phyloP scores from a whole-genome alignment of 2,113 vertebrate genomes.

The Thunnus thynnus region DNA sequence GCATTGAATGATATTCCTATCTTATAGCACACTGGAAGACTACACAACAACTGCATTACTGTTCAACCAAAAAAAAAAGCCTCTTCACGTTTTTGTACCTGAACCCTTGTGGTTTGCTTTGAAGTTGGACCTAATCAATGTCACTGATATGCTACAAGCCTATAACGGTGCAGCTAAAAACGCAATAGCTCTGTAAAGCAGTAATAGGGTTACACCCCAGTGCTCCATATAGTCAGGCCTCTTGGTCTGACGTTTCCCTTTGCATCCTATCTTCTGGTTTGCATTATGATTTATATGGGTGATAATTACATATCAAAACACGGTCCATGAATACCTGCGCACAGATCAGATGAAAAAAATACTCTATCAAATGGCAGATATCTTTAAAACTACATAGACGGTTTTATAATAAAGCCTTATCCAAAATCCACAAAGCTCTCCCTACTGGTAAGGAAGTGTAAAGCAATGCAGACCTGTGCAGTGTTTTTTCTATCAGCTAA shows the following conservation, averaged over 20 bases:
- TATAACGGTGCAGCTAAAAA: slow-evolving; percentile 68
- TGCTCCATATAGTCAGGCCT: slow-evolving; percentile 60
- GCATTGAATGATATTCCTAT: background rate
- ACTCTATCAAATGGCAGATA: background rate
- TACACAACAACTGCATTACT: background rate
- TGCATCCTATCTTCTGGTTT: slow-evolving; percentile 36
- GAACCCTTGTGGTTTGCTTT: slow-evolving; percentile 31
- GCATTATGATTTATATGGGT: slow-evolving; percentile 6
- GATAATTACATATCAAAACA: slow-evolving; percentile 15
- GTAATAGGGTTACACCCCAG: slow-evolving; percentile 76
- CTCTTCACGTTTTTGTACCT: background rate
- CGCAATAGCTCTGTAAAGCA: slow-evolving; percentile 76
- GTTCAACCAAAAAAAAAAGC: background rate
- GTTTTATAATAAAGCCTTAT: background rate
- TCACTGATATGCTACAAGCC: slow-evolving; percentile 67
- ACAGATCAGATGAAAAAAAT: background rate
- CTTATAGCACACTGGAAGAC: background rate
- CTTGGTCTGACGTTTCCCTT: slow-evolving; percentile 20
- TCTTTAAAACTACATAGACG: background rate
- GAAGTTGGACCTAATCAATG: slow-evolving; percentile 71
- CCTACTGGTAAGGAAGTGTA: slow-evolving; percentile 70
- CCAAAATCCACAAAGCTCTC: slow-evolving; percentile 60
- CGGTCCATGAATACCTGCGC: slow-evolving; percentile 4
- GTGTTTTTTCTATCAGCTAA: slow-evolving; percentile 33
- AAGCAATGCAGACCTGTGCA: slow-evolving; percentile 53